Evolutionary conservation across 2,113 vertebrate species (phyloP).

Genomic region (Aspidoscelis tigris): DNA sequence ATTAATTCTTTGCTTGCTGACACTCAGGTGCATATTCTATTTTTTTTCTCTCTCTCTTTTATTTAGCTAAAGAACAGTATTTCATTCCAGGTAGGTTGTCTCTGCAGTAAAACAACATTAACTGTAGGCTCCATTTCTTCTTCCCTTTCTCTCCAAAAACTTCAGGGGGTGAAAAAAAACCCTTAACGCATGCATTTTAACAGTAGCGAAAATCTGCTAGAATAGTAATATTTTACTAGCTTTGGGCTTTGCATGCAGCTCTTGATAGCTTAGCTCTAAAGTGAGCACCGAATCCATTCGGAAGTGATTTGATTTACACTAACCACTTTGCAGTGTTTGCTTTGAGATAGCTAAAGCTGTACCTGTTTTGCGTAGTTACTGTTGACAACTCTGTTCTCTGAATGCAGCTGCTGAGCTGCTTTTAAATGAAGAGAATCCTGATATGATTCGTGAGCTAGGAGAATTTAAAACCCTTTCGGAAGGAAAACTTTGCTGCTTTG

Average conservation of each 20-base stretch:
- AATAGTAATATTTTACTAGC: conserved; percentile 57
- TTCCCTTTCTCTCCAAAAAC: conserved; percentile 55
- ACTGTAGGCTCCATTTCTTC: conserved; percentile 67
- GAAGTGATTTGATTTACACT: conserved; percentile 44
- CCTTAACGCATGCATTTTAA: conserved; percentile 76
- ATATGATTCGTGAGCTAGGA: conserved; percentile 75
- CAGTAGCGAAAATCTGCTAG: conserved; percentile 58
- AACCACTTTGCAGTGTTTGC: conserved; percentile 63
- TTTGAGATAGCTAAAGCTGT: conserved; percentile 53
- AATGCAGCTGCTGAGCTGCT: conserved; percentile 75
- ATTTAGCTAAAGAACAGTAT: conserved; percentile 99
- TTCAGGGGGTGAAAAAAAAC: conserved; percentile 51
- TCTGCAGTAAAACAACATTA: conserved; percentile 76
- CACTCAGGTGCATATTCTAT: conserved; percentile 88
- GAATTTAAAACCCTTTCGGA: conserved; percentile 47
- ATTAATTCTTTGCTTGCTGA: conserved; percentile 79
- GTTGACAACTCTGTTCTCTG: conserved; percentile 73
- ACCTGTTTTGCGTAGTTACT: conserved; percentile 55
- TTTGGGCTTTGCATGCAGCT: conserved; percentile 80
- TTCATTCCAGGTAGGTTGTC: conserved; percentile 98
- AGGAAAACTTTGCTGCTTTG: conserved; percentile 19
- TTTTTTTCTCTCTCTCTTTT: conserved; percentile 77
- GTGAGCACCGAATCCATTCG: conserved; percentile 58
- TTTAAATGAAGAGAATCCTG: conserved; percentile 75
- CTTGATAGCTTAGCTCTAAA: conserved; percentile 52